Evolutionary conservation across 1,140 invertebrate species (phyloP), one percentile per base, ranked within the genome.

Genomic region (Drosophila asahinai): DNA sequence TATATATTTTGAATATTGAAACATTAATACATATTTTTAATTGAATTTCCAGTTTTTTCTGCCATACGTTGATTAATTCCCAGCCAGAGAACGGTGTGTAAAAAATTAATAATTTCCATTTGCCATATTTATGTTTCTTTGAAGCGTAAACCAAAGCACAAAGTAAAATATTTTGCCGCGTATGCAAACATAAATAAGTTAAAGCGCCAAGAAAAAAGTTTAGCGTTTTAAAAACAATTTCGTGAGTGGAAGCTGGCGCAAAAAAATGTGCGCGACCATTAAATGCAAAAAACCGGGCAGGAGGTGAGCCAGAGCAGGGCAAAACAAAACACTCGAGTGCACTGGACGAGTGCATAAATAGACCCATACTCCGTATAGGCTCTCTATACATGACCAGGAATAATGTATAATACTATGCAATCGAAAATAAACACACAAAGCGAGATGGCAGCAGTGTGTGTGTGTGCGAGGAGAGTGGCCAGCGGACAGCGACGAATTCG

Each of bases 191-290:
- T 81, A 87, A 81, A 87, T 83, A 83, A 78, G 70, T 71, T 77
- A 63, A 60, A 73, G 77, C 54, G 58, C 22, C 40, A 71, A 70
- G 60, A 76, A 60, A 59, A 71, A 83, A 86, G 14, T 57, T 78
- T 86, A 77, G 81, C 66, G 51, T 78, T 84, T 90, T 68, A 84
- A 84, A 78, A 87, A 87, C 81, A 90, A 90, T 84, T 87, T 90
- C 51, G 58, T 30, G 66, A 86, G 72, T 83, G 70, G 54, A 38
- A 22, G 8, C 47, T 48, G 42, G 42, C 6, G 40, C 19, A 65
- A 63, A 77, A 77, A 80, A 77, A 11, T 36, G 58, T 72, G 48
- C 27, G 70, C 54, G 78, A 67, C 68, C 52, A 87, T 84, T 64
- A 66, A 65, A 62, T 59, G 59, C 42, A 65, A 83, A 71, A 83